Evolutionary conservation across 2,113 vertebrate species (phyloP).

Genomic region (Bubo blakistoni): DNA sequence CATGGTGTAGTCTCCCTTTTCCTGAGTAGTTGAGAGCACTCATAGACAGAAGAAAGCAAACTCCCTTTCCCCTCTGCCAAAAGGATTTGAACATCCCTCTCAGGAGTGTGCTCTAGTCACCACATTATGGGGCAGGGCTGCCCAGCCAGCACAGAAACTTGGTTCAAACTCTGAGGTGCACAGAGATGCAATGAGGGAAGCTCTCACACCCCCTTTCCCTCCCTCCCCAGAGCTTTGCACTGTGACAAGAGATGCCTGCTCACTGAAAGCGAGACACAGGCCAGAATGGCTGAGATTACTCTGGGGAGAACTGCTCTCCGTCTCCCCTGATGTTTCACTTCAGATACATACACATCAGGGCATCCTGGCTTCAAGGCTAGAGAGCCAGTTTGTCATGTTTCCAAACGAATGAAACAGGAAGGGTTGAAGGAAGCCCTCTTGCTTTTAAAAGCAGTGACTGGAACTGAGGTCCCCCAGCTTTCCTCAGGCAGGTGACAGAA

Average conservation of each 20-base stretch:
- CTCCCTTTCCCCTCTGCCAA: not conserved
- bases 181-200: not conserved
- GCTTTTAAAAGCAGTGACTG: not conserved
- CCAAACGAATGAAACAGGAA: not conserved
- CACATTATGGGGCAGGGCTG: not conserved
- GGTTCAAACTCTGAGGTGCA: rapidly evolving
- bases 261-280: rapidly evolving
- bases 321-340: not conserved
- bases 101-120: not conserved
- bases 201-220: not conserved
- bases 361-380: not conserved
- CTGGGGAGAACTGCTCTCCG: not conserved
- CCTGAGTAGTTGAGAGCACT: not conserved
- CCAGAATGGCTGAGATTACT: not conserved
- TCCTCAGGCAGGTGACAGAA: not conserved
- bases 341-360: not conserved
- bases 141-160: not conserved
- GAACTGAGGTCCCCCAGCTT: not conserved
- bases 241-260: not conserved
- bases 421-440: not conserved
- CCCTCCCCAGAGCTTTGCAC: not conserved
- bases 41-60: not conserved
- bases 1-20: not conserved
- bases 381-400: not conserved
- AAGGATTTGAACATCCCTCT: not conserved